Evolutionary conservation across 2,113 vertebrate genomes (phyloP), one percentile per base, ranked within the genome.

Genomic region (Hystrix cristata): DNA sequence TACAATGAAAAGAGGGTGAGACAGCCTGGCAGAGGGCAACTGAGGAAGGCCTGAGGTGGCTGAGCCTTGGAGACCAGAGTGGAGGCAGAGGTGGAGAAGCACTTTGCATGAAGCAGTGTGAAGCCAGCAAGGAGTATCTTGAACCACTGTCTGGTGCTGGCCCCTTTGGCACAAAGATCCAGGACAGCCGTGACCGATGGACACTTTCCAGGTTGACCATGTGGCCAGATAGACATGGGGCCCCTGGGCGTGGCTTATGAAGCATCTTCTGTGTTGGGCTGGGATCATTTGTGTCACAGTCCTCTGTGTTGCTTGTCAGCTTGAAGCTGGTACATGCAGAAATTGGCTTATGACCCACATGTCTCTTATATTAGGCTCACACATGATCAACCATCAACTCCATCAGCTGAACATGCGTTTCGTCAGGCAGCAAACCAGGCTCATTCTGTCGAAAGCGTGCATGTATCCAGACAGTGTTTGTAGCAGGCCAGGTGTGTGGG

Each of bases 401-500:
- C 19, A 0, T 5, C 3, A 0, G 2, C 12, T 31, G 3, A 27
- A 21, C 2, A 3, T 3, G 18, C 2, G 0, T 69, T 48, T 51
- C 43, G 31, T 19, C 9, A 16, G 57, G 6, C 46, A 3, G 12
- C 69, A 64, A 5, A 2, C 18, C 48, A 74, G 16, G 31, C 87
- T 48, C 8, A 0, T 51, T 1, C 5, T 60, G 0, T 0, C n/a
- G 14, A 62, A 1, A 3, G n/a, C 15, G 18, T 7, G n/a, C 3
- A 1, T 5, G 1, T 18, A 4, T n/a, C 43, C 13, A 59, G n/a
- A 46, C 31, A 0, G 7, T 0, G 29, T 25, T 18, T 0, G 0
- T 7, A 38, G 62, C 29, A 7, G 27, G 25, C 38, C 48, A 14
- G 46, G 74, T 5, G 6, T 71, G 9, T 25, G 60, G 46, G 19